Evolutionary conservation across 1,140 invertebrate genomes (phyloP).

Genomic region (Cydia fagiglandana): DNA sequence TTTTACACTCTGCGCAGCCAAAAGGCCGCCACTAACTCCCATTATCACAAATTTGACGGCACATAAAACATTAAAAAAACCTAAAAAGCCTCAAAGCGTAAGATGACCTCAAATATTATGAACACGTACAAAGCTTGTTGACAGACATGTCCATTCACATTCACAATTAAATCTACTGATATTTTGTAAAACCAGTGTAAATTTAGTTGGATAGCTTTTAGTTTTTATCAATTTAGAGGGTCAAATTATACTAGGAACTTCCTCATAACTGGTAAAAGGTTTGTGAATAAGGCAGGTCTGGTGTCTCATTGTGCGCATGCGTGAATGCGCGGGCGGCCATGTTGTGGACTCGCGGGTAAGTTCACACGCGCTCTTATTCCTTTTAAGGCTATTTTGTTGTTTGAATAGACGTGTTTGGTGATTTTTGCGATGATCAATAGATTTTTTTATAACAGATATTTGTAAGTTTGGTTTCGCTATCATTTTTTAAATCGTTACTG

Average conservation of each 20-base stretch:
- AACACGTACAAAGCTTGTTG: slow-evolving; percentile 3
- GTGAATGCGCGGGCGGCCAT: slow-evolving; percentile 22
- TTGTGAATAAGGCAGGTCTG: slow-evolving; percentile 1
- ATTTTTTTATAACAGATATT: neutral
- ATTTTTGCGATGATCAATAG: slow-evolving; percentile 6
- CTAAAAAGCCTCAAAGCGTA: neutral
- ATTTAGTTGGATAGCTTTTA: neutral
- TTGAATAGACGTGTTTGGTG: slow-evolving; percentile 17
- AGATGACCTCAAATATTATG: slow-evolving; percentile 21
- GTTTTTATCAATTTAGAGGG: neutral
- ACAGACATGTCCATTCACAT: neutral
- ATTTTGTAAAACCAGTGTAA: neutral
- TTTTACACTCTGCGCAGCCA: neutral
- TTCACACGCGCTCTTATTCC: slow-evolving; percentile 25
- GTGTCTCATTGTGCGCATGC: slow-evolving; percentile 23
- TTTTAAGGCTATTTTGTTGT: slow-evolving; percentile 24
- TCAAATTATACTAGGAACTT: neutral
- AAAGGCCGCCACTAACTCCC: neutral
- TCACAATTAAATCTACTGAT: neutral
- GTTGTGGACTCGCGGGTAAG: neutral
- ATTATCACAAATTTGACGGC: slow-evolving; percentile 7
- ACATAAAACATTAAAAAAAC: slow-evolving; percentile 18
- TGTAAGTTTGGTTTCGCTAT: neutral
- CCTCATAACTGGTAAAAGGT: neutral
- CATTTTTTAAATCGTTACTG: neutral